Evolutionary conservation across 2,797 vertebrate species (phyloP), one percentile per base, ranked within the genome.

Genomic region (Micrastur ruficollis): DNA sequence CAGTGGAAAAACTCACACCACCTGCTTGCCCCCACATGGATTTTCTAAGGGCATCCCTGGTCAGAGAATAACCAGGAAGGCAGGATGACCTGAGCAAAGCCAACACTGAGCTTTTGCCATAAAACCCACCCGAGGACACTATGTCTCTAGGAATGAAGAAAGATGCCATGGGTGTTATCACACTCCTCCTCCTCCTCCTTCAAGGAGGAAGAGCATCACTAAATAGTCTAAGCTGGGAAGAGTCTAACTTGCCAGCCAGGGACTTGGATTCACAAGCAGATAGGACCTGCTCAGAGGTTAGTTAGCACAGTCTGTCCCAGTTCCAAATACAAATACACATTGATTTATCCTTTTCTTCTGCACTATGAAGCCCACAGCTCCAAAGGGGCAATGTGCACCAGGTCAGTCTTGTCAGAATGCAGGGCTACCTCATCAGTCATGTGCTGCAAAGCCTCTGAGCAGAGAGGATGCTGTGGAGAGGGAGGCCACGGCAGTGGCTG

Each of bases 401-500:
- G 15, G 14, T 52, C 12, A 2, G 18, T 8, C 21, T 47, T 10
- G 1, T 13, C 7, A 12, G 50, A 29, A 50, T 61, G 46, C 46
- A 13, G 31, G 6, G 55, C 34, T 42, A 17, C 14, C 4, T 0
- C 27, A 21, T 10, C 5, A 6, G 15, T 3, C 10, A 6, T 18
- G 9, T 36, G 50, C 22, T 58, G 90, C 68, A 82, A 73, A 81
- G 38, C 61, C 59, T 29, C 47, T 14, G 29, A 63, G 40, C 10
- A 3, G 50, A 56, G 32, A 20, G 12, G 34, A 32, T 6, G 1
- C 17, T 11, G 18, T 1, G 3, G 42, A 11, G 65, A 73, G 21
- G 47, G 47, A 29, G 27, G 32, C 34, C 21, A 0, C 2, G 1
- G 8, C 5, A 1, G 8, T 32, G 27, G 5, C 25, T 19, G 44